Conservation (phyloP, 2,113 vertebrate genomes). For the Rana temporaria region DNA sequence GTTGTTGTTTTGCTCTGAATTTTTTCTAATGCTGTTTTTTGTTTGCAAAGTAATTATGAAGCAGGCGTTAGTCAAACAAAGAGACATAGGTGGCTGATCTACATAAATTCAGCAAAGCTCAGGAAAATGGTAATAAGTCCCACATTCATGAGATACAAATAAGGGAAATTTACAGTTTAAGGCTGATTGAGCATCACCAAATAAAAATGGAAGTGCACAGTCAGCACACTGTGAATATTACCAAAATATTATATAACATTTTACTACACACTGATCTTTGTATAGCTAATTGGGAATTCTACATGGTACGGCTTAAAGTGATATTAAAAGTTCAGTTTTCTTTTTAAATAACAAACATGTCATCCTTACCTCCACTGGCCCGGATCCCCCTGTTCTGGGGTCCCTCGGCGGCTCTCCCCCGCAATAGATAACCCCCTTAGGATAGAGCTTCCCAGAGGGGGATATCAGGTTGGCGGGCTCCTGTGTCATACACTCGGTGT, state of each 20-base stretch:
- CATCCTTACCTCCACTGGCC: too few relatives aligned
- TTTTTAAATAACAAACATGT: too few relatives aligned
- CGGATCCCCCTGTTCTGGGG: too few relatives aligned
- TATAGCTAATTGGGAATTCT: background rate
- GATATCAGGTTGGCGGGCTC: too few relatives aligned
- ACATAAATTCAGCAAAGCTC: constrained; percentile 49
- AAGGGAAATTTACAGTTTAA: constrained; percentile 34
- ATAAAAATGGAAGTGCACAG: constrained; percentile 11
- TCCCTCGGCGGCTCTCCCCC: too few relatives aligned
- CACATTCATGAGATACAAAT: constrained; percentile 12
- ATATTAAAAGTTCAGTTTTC: too few relatives aligned
- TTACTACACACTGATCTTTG: background rate
- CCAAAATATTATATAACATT: background rate
- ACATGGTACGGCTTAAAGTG: too few relatives aligned
- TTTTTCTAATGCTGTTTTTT: constrained; percentile 4
- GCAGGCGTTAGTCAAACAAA: constrained; percentile 46
- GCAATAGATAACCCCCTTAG: too few relatives aligned
- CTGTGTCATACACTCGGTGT: too few relatives aligned
- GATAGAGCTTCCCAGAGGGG: too few relatives aligned
- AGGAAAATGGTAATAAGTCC: constrained; percentile 38
- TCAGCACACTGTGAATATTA: background rate
- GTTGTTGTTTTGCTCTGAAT: constrained; percentile 23
- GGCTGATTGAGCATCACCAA: constrained; percentile 4
- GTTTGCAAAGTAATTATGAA: constrained; percentile 49
- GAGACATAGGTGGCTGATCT: constrained; percentile 46